Evolutionary conservation across 1,140 invertebrate genomes (phyloP), one percentile per base, ranked within the genome.

Genomic region (Lethrus apterus): DNA sequence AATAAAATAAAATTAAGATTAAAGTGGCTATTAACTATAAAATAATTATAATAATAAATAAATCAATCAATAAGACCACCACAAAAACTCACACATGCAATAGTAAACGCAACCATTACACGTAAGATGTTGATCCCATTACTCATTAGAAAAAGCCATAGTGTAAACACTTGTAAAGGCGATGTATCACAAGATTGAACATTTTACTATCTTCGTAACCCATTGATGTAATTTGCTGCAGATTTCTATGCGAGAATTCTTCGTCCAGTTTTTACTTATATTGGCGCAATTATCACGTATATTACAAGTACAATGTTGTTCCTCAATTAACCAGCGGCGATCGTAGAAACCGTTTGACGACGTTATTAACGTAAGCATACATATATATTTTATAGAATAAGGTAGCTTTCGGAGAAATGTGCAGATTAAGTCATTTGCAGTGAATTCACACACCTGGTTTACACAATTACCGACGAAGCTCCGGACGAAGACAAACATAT

Each of bases 341-440:
- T n/a, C n/a, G n/a, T n/a, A n/a, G n/a, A n/a, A n/a, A n/a, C n/a
- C n/a, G n/a, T n/a, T n/a, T n/a, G n/a, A n/a, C n/a, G n/a, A n/a
- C n/a, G n/a, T n/a, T n/a, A n/a, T n/a, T n/a, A n/a, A n/a, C n/a
- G n/a, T n/a, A n/a, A n/a, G n/a, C n/a, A n/a, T n/a, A n/a, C n/a
- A n/a, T n/a, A n/a, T n/a, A n/a, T n/a, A 17, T 34, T 34, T 31
- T 34, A 4, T 17, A 5, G 14, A 34, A 34, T 2, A 17, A 34
- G 19, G 32, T 11, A 3, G 5, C 32, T 34, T 57, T 57, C 50
- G 36, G 45, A 52, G 48, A 55, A 54, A 52, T 47, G 41, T 50
- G 44, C 38, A 46, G 53, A 59, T 59, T 59, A 59, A 59, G 57
- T 57, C 57, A 57, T 59, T 57, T 54, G 51, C 49, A 45, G 51